Evolutionary conservation across 2,888 invertebrate genomes (phyloP), one percentile per base, ranked within the genome.

Genomic region (Drosophila tanythrix): DNA sequence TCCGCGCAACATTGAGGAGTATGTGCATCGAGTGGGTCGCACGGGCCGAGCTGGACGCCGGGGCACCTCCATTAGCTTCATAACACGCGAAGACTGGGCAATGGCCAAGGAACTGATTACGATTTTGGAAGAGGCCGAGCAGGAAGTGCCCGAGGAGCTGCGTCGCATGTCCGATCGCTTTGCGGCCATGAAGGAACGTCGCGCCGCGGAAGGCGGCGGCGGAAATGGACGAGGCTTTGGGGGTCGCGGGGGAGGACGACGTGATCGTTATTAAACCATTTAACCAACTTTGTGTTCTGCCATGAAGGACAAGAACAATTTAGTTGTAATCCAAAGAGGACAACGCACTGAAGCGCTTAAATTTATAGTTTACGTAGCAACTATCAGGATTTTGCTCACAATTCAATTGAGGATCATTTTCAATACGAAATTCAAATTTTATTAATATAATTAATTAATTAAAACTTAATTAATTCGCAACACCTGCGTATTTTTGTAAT

Each of bases 1-100:
- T 90, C 99, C 99, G 0, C 95, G 96, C 21, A 97, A 98, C 88
- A 97, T 99, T 86, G 99, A 99, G 92, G 99, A 99, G 90, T 99
- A 99, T 93, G 93, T 93, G 0, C 99, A 99, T 92, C 95, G 99
- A 72, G 97, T 99, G n/a, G 99, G 99, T 0, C 95, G 99, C 71
- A 99, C 99, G 0, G 99, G 99, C 0, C 95, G 99, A 68, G 99
- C 99, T 21, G 99, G 99, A 21, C 95, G 95, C 70, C 95, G 95
- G 0, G 99, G 99, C 0, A 95, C 95, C 61, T 96, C 98, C 0
- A 95, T 98, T 40, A 97, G 97, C 63, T 96, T 97, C 83, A 94
- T 99, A 75, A 96, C 98, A 0, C 94, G 96, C 48, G 93, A 93
- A 33, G 98, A 99, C 92, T 98, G 98, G 97, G 95, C 94, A 15